These are phyloP conservation scores for Turritopsis dohrnii DNA, from an alignment of 30 jellyfish, hydroid and myxozoan genomes.

Conservation along the genomic window DNA sequence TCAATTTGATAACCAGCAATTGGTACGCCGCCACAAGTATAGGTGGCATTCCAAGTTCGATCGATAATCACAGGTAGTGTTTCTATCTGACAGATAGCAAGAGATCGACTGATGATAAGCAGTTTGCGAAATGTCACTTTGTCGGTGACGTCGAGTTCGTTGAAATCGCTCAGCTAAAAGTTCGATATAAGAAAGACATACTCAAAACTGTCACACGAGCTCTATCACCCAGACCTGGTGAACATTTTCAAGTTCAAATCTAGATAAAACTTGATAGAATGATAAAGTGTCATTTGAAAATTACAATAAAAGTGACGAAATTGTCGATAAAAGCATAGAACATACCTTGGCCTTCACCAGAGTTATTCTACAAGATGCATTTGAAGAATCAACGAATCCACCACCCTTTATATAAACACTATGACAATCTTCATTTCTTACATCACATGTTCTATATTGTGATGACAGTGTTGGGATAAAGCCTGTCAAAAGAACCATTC, in stretches of 20 bases:
- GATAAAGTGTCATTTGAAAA: too few relatives aligned
- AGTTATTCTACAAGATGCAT: neutral
- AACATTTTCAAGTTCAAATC: too few relatives aligned
- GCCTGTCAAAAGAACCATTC: neutral
- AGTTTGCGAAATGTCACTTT: neutral
- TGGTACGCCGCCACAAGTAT: too few relatives aligned
- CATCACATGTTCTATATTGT: neutral
- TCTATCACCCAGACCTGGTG: too few relatives aligned
- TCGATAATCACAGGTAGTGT: neutral
- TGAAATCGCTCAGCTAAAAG: neutral
- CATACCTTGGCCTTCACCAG: neutral
- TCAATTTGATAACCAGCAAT: constrained; percentile 11
- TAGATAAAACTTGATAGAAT: too few relatives aligned
- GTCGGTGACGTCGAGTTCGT: neutral
- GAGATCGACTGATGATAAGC: neutral
- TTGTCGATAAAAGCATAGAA: neutral
- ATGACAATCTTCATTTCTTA: neutral
- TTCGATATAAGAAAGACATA: too few relatives aligned
- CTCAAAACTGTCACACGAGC: too few relatives aligned
- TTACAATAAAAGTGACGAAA: too few relatives aligned
- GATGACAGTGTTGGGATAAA: neutral
- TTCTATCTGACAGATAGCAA: neutral
- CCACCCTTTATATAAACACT: neutral
- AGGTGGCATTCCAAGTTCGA: neutral
- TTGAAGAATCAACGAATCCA: constrained; percentile 9